phyloP scores from a whole-genome alignment of 2,113 vertebrate genomes.

The Psilopogon haemacephalus region DNA sequence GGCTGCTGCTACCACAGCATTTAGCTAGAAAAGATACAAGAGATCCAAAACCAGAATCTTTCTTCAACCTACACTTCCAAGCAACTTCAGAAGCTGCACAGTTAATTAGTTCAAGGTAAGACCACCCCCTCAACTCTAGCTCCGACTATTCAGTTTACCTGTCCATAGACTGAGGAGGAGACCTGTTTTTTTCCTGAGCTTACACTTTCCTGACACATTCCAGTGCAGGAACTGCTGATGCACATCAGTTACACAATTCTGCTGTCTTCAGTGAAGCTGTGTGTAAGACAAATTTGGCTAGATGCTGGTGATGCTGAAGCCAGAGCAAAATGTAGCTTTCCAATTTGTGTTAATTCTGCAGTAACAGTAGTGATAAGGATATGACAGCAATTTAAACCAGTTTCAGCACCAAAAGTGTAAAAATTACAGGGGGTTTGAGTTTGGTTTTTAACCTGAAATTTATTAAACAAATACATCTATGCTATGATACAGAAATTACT shows the following conservation, averaged over 20 bases:
- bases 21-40: background rate
- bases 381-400: background rate
- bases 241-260: background rate
- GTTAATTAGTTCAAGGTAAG: background rate
- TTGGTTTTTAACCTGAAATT: background rate
- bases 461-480: background rate
- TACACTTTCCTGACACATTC: background rate
- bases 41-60: background rate
- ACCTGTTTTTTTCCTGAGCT: background rate
- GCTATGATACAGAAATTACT: background rate
- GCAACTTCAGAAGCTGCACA: background rate
- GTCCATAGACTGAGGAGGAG: background rate
- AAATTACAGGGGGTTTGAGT: background rate
- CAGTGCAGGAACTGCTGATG: background rate
- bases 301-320: background rate
- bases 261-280: background rate
- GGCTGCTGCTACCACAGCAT: background rate
- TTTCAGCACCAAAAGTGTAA: background rate
- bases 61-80: background rate
- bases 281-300: background rate
- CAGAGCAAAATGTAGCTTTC: background rate
- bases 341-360: background rate
- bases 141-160: background rate
- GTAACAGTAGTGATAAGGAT: rapidly evolving
- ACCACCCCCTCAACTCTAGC: background rate